Base-by-base conservation (phyloP, 1,140 invertebrate species). In the Ctenoplectra terminalis region DNA sequence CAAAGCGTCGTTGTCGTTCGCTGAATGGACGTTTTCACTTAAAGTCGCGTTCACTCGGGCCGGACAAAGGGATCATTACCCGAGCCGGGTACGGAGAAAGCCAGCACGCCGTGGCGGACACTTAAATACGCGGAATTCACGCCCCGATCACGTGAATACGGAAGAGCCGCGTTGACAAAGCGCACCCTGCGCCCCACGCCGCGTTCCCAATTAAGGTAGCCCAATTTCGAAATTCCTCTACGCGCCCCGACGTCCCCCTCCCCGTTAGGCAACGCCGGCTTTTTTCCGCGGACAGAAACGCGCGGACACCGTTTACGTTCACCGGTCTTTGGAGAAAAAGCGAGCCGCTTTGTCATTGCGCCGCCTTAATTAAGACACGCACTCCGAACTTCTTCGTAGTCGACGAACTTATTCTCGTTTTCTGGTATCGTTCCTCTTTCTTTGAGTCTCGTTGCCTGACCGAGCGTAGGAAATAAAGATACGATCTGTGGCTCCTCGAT, bases 11-110 rank as follows among this genome's bases (percentile, higher is more conserved):
- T 90, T 88, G 85, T 87, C 84, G 84, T 85, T 79, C 63, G 66
- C 66, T 90, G 89, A 91, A 90, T 91, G 88, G 89, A 89, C 86
- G 87, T 91, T 91, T 92, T 90, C 87, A 87, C 85, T 91, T 90
- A 91, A 92, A 92, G 90, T 91, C 85, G 87, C 88, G 83, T 84
- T 86, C 87, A 75, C 82, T 79, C 75, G 77, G 67, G 15, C 56
- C 56, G 91, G 88, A 93, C 91, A 92, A 93, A 93, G 92, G 91
- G 91, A 92, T 93, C 92, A 91, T 92, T 92, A 92, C 90, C 80
- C 81, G 52, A 82, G 80, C 67, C 43, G 23, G 81, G 50, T 48
- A 46, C n/a, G 81, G 89, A 92, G 90, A 90, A 91, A 90, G 85
- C 87, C 82, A 52, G 71, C 82, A 77, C 69, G 87, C 74, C 84